These are phyloP conservation scores for Schrankia costaestrigalis DNA, from an alignment of 2,888 invertebrate genomes.

Conservation along the genomic window DNA sequence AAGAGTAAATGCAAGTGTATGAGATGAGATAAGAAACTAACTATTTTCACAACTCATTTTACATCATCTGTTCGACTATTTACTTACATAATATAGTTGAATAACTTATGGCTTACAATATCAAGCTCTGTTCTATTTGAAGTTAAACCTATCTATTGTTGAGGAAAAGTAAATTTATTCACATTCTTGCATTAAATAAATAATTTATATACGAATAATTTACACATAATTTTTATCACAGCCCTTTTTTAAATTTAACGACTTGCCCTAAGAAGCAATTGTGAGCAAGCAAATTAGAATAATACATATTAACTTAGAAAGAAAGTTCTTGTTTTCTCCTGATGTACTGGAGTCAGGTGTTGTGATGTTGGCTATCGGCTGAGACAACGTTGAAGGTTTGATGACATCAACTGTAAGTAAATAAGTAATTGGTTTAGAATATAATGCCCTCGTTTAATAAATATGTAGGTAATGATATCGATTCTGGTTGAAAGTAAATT, in stretches of 20 bases:
- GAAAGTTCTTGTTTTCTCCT: constrained; percentile 26
- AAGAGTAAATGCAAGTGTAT: too few relatives aligned
- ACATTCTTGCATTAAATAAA: constrained; percentile 9
- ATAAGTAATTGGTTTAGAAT: too few relatives aligned
- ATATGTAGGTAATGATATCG: too few relatives aligned
- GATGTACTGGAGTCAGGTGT: constrained; percentile 54
- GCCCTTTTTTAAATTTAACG: constrained; percentile 58
- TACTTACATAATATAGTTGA: too few relatives aligned
- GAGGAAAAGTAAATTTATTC: constrained; percentile 4
- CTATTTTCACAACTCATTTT: too few relatives aligned
- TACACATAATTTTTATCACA: constrained; percentile 60
- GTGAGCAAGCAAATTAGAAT: constrained; percentile 41
- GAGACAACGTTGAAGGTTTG: constrained; percentile 51
- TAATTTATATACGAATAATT: constrained; percentile 28
- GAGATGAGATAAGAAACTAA: too few relatives aligned
- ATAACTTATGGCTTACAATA: too few relatives aligned
- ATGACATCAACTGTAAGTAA: constrained; percentile 68
- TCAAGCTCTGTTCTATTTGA: neutral
- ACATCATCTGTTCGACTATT: too few relatives aligned
- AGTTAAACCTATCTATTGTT: constrained; percentile 1
- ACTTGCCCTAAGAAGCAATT: constrained; percentile 51
- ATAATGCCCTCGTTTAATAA: too few relatives aligned
- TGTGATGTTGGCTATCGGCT: constrained; percentile 60
- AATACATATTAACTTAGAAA: constrained; percentile 34
- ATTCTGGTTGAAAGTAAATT: too few relatives aligned